Base-by-base conservation (phyloP, 2,888 invertebrate genomes). In the Sinohyriopsis cumingii region DNA sequence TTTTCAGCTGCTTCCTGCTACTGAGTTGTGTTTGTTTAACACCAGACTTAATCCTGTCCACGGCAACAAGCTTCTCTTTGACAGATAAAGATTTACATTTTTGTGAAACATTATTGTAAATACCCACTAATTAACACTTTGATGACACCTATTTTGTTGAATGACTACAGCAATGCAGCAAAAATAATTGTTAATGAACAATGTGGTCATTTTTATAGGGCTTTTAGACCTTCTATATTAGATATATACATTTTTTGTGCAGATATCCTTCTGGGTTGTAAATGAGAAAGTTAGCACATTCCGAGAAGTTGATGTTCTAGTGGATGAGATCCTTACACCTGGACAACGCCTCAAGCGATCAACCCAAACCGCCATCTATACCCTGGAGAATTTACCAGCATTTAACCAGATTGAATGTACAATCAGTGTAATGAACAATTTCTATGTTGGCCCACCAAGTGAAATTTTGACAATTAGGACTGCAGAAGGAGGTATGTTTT, bases 261-360 rank as follows among this genome's bases (percentile, higher is more conserved):
- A 92, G 93, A 95, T 99, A 71, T 96, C 97, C 90, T 97, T 96
- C 5, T 99, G 98, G 98, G 95, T 95, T 1, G 95, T 95, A 66
- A 92, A 92, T 66, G 93, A 94, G 73, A 79, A 81, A 56, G 55
- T 68, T 20, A 65, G 68, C n/a, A 86, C 87, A 20, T 79, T 85
- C 65, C 64, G 83, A 55, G 85, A 86, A 65, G 71, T 69, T 18
- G 80, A 82, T 25, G 72, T 84, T 5, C 72, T 75, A 9, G 73
- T 80, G 0, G 72, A 75, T 6, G 73, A 78, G 0, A 65, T 81
- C 0, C 54, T 72, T 19, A 72, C 71, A 5, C 33, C 70, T 4
- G 65, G 67, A 1, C 66, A 71, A 64, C 63, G 15, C 61, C 69
- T 18, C 22, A 75, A 70, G 59, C 55, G 70, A n/a, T 60, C 72